These are phyloP conservation scores for Chaetodon auriga DNA, from an alignment of 2,113 vertebrate species.

Conservation along the genomic window DNA sequence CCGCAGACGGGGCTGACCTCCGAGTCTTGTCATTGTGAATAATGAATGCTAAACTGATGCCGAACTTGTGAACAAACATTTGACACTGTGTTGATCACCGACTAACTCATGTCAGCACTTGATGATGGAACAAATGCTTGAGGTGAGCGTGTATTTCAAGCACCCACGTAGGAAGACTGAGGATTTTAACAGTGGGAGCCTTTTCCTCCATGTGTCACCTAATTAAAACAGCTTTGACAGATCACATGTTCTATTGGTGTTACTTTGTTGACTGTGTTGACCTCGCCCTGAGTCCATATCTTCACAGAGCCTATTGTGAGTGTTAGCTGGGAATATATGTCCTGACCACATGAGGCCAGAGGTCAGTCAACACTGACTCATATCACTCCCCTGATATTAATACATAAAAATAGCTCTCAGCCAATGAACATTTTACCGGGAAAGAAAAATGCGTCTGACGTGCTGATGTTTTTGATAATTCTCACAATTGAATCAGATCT, in stretches of 20 bases:
- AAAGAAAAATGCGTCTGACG: not conserved
- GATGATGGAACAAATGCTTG: constrained; percentile 48
- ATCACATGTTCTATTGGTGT: constrained; percentile 51
- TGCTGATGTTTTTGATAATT: not conserved
- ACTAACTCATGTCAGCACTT: constrained; percentile 54
- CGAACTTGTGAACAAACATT: constrained; percentile 70
- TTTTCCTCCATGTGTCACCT: constrained; percentile 77
- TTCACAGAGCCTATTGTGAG: not conserved
- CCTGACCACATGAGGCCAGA: not conserved
- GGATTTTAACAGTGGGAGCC: constrained; percentile 71
- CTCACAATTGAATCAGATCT: not conserved
- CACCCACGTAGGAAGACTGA: constrained; percentile 57
- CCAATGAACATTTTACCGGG: not conserved
- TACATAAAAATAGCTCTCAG: too few species aligned
- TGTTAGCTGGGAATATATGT: not conserved
- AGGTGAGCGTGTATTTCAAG: constrained; percentile 48
- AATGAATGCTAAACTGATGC: constrained; percentile 61
- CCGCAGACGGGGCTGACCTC: constrained; percentile 52
- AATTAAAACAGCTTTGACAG: constrained; percentile 82
- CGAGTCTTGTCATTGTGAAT: constrained; percentile 52
- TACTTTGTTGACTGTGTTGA: constrained; percentile 11
- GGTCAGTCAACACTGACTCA: not conserved
- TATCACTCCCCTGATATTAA: not conserved
- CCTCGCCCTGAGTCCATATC: not conserved
- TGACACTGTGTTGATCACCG: constrained; percentile 78